phyloP scores from a whole-genome alignment of 1,140 invertebrate genomes.

The Chrysomallon squamiferum region DNA sequence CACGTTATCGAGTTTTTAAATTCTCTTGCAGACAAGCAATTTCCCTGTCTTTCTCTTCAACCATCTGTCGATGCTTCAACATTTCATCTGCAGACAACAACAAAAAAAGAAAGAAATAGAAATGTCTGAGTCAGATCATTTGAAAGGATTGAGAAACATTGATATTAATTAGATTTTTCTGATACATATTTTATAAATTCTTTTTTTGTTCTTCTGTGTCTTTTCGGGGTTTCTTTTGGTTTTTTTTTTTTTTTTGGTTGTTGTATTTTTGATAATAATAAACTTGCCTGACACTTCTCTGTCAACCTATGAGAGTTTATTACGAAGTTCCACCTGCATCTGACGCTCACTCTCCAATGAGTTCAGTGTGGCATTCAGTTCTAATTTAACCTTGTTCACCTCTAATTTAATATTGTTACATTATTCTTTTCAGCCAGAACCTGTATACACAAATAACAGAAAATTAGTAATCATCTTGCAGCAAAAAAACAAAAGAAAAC shows the following conservation, averaged over 20 bases:
- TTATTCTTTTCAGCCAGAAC: conserved; percentile 56
- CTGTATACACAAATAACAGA: too few relatives aligned
- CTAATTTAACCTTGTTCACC: conserved; percentile 54
- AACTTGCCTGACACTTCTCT: conserved; percentile 53
- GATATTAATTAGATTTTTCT: not conserved
- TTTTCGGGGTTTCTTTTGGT: too few relatives aligned
- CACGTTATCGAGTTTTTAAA: conserved; percentile 46
- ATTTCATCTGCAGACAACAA: conserved; percentile 57
- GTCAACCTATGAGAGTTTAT: conserved; percentile 47
- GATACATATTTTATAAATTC: too few relatives aligned
- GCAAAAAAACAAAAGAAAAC: too few relatives aligned
- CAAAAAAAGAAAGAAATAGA: too few relatives aligned
- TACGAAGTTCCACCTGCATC: conserved; percentile 46
- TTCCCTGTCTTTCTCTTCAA: conserved; percentile 54
- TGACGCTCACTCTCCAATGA: conserved; percentile 50
- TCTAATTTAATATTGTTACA: conserved; percentile 53
- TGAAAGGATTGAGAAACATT: not conserved
- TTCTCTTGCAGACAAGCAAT: conserved; percentile 45
- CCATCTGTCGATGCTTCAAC: conserved; percentile 37
- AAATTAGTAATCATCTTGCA: too few relatives aligned
- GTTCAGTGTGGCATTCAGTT: conserved; percentile 40
- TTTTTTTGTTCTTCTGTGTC: too few relatives aligned
- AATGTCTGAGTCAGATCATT: too few relatives aligned
- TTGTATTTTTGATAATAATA: too few relatives aligned
- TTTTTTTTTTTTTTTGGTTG: too few relatives aligned